phyloP scores from a whole-genome alignment of 2,113 vertebrate species.

The Equus przewalskii region DNA sequence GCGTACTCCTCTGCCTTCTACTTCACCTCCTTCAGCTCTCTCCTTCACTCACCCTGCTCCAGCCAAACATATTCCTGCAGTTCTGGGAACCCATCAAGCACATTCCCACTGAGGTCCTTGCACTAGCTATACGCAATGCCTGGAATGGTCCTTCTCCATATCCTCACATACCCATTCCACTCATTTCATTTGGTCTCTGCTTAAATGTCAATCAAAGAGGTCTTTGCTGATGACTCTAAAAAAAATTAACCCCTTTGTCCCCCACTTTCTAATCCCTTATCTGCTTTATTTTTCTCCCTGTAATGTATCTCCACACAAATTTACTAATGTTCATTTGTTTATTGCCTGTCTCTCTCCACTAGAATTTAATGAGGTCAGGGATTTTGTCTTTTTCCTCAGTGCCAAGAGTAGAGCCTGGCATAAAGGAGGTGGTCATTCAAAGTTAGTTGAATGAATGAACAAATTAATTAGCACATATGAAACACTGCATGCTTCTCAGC shows the following conservation, averaged over 20 bases:
- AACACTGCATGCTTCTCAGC: background rate
- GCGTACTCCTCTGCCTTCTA: background rate
- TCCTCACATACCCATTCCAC: background rate
- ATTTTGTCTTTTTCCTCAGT: background rate
- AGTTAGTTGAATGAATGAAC: background rate
- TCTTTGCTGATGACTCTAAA: background rate
- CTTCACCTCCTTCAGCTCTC: background rate
- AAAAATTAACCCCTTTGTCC: background rate
- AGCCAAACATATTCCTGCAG: background rate
- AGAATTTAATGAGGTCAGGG: background rate
- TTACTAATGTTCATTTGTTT: background rate
- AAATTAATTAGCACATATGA: background rate
- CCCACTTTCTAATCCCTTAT: background rate
- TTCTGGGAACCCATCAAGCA: background rate
- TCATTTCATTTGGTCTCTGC: background rate
- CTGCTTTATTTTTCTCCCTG: background rate
- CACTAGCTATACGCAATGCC: background rate
- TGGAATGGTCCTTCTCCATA: background rate
- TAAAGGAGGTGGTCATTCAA: conserved; percentile 16
- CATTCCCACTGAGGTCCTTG: accelerated
- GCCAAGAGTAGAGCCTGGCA: background rate
- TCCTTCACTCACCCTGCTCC: background rate
- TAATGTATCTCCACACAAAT: background rate
- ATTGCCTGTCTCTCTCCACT: background rate
- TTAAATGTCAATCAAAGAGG: background rate